Conservation (phyloP, 53 echinoderm and acorn worm species). For the Paracentrotus lividus region DNA sequence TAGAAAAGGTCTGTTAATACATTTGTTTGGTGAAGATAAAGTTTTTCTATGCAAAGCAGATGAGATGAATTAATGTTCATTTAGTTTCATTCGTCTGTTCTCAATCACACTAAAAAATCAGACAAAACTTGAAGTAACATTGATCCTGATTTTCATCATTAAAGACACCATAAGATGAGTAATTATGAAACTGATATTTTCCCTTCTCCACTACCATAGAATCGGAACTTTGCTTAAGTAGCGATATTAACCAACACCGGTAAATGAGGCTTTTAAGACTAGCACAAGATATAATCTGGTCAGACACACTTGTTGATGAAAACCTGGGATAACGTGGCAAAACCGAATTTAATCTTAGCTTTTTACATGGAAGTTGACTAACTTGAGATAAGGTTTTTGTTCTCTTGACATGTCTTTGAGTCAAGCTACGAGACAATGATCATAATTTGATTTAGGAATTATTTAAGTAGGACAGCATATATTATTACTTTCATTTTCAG, state of each 20-base stretch:
- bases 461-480: neutral
- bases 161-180: neutral
- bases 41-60: neutral
- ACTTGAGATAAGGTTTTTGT: neutral
- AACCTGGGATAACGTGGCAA: constrained; percentile 8
- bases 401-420: neutral
- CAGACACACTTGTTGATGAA: constrained; percentile 39
- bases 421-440: neutral
- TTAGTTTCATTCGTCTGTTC: constrained; percentile 20
- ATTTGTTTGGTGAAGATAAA: neutral
- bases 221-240: neutral
- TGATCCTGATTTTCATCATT: constrained; percentile 15
- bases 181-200: constrained; percentile 35
- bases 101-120: neutral
- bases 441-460: neutral
- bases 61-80: neutral
- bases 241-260: neutral
- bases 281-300: neutral
- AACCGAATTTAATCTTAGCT: constrained; percentile 11
- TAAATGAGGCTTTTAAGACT: constrained; percentile 1
- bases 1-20: neutral
- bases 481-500: neutral
- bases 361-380: constrained; percentile 3
- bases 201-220: neutral
- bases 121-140: neutral